Evolutionary conservation across 1,140 invertebrate species (phyloP), one percentile per base, ranked within the genome.

Genomic region (Cheumatopsyche charites): DNA sequence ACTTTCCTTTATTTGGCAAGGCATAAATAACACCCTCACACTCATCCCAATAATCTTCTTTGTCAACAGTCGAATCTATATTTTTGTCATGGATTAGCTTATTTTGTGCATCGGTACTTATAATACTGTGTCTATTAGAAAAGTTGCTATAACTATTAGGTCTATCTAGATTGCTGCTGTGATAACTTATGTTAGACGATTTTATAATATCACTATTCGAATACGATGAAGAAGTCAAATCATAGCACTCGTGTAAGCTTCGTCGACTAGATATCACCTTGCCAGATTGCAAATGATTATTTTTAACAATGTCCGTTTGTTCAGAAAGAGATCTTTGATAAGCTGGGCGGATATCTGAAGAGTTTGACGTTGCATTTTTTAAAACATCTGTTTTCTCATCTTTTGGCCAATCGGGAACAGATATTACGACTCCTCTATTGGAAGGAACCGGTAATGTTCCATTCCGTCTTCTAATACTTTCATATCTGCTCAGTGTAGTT

Each of bases 301-400:
- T 72, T 78, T 84, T 81, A n/a, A 77, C 70, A 12, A 77, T 58
- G 72, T 81, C 83, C 3, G 81, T 82, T 55, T 85, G 84, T 67
- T 90, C 88, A 0, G 88, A 90, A 58, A 90, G 89, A 0, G 89
- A 90, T 75, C 89, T 78, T 72, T 88, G 80, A 72, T 89, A 90
- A 15, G 86, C 86, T 1, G 88, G 83, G 21, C 80, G 84, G 79
- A 77, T 86, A 85, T 76, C 86, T 78, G 77, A 85, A 73, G 74
- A 86, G 78, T 78, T 88, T 70, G 83, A 82, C 13, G 83, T 79
- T 1, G 85, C 81, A 67, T 82, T 80, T 25, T 66, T 66, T 41
- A 47, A 66, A 74, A 85, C 84, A 15, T 85, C 80, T 6, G 82
- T 78, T 74, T 82, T 84, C 26, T 78, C 78, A 23, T 78, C 79